Evolutionary conservation across 2,888 invertebrate genomes (phyloP).

Genomic region (Neoscelio sp.): DNA sequence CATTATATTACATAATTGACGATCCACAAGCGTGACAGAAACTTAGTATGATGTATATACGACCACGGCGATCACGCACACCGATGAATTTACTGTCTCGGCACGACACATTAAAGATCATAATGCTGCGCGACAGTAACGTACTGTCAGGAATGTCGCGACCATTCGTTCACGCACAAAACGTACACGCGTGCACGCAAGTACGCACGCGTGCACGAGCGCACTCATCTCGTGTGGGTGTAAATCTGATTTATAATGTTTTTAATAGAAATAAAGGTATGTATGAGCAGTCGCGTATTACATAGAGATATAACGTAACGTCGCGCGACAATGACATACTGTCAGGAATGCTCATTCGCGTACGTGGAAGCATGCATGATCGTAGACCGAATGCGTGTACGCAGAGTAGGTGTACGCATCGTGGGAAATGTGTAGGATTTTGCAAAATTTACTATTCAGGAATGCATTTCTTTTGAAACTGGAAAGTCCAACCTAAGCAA

Average conservation of each 20-base stretch:
- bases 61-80: conserved; percentile 48
- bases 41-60: conserved; percentile 15
- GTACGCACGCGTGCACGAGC: conserved; percentile 45
- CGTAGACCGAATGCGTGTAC: conserved; percentile 1
- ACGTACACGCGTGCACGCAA: conserved; percentile 40
- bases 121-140: conserved; percentile 78
- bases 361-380: conserved; percentile 48
- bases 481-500: too few species aligned
- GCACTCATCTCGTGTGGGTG: conserved; percentile 67
- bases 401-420: conserved; percentile 53
- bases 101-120: conserved; percentile 76
- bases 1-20: conserved; percentile 18
- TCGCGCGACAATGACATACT: conserved; percentile 77
- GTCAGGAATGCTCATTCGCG: conserved; percentile 72
- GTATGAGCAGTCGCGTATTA: conserved; percentile 63
- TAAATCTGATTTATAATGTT: conserved; percentile 79
- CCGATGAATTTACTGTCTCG: conserved; percentile 45
- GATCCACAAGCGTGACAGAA: conserved; percentile 31
- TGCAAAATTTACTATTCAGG: conserved; percentile 47
- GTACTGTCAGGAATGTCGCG: conserved; percentile 76
- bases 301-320: conserved; percentile 71
- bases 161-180: conserved; percentile 58
- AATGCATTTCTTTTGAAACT: too few species aligned
- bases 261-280: conserved; percentile 78
- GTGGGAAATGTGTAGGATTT: conserved; percentile 66